Evolutionary conservation across 2,113 vertebrate species (phyloP).

Genomic region (Upupa epops): DNA sequence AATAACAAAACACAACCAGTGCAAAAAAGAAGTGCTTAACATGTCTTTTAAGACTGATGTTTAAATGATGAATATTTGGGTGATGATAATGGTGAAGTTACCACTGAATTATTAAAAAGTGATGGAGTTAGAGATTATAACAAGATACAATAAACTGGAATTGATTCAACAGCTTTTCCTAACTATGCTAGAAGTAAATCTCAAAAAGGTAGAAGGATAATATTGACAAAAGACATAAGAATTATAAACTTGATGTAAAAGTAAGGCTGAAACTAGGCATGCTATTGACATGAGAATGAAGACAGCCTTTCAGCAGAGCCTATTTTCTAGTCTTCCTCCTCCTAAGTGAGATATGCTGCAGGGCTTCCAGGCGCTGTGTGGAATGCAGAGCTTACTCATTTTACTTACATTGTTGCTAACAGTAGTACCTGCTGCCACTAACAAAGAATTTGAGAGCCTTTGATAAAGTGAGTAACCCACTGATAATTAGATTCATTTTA

Average conservation of each 20-base stretch:
- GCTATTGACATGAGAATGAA: background rate
- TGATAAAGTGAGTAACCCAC: background rate
- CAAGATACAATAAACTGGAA: background rate
- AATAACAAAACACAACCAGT: background rate
- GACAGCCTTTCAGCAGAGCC: background rate
- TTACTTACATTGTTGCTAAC: background rate
- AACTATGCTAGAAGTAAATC: background rate
- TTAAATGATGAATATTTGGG: background rate
- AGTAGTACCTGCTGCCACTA: background rate
- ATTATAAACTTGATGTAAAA: background rate
- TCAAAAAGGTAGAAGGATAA: background rate
- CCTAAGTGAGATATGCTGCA: background rate
- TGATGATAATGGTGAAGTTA: background rate
- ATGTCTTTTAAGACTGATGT: background rate
- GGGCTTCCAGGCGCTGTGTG: background rate
- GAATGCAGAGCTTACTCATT: background rate
- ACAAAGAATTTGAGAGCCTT: background rate
- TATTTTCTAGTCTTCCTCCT: background rate
- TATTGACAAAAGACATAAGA: background rate
- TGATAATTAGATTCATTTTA: background rate
- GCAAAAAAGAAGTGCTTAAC: background rate
- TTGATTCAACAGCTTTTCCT: background rate
- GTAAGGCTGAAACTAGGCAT: background rate
- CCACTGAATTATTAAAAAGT: background rate
- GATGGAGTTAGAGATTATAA: background rate